phyloP scores from a whole-genome alignment of 1,140 invertebrate species.

The Conus betulinus region DNA sequence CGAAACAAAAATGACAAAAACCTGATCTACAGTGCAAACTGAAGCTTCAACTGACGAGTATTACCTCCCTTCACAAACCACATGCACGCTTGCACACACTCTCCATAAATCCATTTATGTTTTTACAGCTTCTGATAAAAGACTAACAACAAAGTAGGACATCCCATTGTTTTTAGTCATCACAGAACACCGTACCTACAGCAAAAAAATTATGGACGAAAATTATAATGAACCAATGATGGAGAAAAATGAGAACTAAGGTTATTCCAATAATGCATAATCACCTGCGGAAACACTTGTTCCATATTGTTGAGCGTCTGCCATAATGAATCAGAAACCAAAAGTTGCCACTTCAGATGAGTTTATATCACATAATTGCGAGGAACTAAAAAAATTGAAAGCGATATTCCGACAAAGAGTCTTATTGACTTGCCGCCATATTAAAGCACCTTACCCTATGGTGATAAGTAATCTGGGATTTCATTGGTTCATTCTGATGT shows the following conservation, averaged over 20 bases:
- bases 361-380: neutral
- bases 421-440: slow-evolving; percentile 42
- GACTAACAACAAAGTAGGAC: neutral
- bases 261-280: slow-evolving; percentile 4
- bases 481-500: slow-evolving; percentile 41
- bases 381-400: slow-evolving; percentile 12
- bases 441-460: slow-evolving; percentile 36
- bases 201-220: slow-evolving; percentile 14
- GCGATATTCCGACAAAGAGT: slow-evolving; percentile 31
- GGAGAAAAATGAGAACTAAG: neutral
- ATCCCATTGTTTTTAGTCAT: neutral
- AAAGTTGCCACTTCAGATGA: slow-evolving; percentile 8
- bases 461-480: slow-evolving; percentile 33
- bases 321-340: slow-evolving; percentile 30
- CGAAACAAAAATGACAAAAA: no score
- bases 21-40: no score
- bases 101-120: neutral
- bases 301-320: slow-evolving; percentile 56
- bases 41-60: neutral
- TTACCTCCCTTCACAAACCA: neutral
- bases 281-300: slow-evolving; percentile 63
- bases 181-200: neutral
- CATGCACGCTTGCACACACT: neutral
- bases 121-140: neutral
- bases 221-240: slow-evolving; percentile 29